Percentiles rank a stretch among this genome's conserved stretches.
phyloP scores from a whole-genome alignment of 2,113 vertebrate genomes.

The Okapia johnstoni region DNA sequence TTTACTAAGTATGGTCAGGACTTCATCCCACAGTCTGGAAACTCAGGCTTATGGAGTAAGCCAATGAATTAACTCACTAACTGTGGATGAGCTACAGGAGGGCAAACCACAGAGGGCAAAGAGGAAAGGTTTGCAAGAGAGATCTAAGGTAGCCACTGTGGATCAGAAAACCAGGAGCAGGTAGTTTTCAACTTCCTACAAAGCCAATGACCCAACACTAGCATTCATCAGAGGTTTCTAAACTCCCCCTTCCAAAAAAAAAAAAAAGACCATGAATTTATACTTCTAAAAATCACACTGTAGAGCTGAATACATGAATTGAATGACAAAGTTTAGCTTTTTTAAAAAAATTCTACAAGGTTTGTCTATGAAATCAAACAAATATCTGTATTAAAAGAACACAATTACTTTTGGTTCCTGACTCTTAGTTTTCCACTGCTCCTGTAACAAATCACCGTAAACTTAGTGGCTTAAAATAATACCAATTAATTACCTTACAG shows the following conservation, averaged over 20 bases:
- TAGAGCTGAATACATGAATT: background rate
- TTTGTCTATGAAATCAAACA: background rate
- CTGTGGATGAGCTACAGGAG: background rate
- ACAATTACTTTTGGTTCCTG: background rate
- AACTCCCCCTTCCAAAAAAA: background rate
- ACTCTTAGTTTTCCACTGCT: background rate
- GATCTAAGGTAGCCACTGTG: background rate
- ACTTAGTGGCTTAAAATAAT: background rate
- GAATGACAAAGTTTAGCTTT: background rate
- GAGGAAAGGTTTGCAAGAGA: background rate
- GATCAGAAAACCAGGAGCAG: background rate
- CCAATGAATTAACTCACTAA: background rate
- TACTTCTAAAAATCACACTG: background rate
- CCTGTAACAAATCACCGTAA: background rate
- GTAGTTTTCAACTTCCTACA: background rate
- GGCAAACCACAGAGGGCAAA: background rate
- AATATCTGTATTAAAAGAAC: background rate
- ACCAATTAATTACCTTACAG: background rate
- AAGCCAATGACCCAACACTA: background rate
- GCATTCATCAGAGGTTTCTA: background rate
- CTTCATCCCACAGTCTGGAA: background rate
- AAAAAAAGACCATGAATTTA: background rate
- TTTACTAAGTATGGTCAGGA: background rate
- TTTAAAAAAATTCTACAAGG: background rate
- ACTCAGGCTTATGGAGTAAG: background rate